Evolutionary conservation across 2,113 vertebrate species (phyloP).

Genomic region (Trochalopteron elliotii): DNA sequence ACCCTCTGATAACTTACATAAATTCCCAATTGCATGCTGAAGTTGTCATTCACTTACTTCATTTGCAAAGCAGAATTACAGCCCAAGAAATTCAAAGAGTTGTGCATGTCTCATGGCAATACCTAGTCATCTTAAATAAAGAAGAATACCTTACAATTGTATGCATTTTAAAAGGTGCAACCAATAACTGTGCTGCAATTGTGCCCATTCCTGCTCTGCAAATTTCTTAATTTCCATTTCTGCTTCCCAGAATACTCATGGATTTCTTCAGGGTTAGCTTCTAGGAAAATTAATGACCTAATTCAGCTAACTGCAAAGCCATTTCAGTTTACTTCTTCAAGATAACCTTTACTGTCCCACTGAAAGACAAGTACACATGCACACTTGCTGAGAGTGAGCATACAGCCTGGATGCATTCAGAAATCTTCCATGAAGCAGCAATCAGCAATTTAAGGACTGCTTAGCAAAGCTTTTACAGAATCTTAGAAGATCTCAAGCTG

Average conservation of each 20-base stretch:
- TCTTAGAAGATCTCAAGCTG: not conserved
- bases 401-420: not conserved
- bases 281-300: not conserved
- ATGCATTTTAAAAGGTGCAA: not conserved
- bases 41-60: not conserved
- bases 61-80: not conserved
- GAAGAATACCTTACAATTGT: not conserved
- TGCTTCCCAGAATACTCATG: not conserved
- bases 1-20: not conserved
- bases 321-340: not conserved
- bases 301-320: not conserved
- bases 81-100: not conserved
- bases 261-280: not conserved
- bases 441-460: not conserved
- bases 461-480: not conserved
- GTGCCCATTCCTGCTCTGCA: not conserved
- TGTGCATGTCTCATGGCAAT: not conserved
- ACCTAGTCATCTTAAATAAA: not conserved
- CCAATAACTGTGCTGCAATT: not conserved
- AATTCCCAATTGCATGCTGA: not conserved
- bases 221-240: not conserved
- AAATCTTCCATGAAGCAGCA: not conserved
- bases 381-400: not conserved
- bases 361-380: not conserved
- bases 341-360: not conserved